These are phyloP conservation scores for Maniola jurtina DNA, from an alignment of 1,140 invertebrate genomes.

Conservation along the genomic window DNA sequence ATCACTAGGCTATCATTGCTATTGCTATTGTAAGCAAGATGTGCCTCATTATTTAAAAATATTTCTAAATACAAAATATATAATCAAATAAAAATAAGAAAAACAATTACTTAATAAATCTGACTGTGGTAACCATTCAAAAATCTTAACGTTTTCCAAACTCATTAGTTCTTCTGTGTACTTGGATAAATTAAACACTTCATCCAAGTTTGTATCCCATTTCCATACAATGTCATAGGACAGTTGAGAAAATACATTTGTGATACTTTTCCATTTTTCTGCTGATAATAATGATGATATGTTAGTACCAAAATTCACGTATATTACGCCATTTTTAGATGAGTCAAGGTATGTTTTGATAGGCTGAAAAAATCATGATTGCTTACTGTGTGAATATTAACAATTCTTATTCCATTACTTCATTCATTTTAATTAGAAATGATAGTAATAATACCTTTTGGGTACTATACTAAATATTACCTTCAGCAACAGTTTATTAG, in stretches of 20 bases:
- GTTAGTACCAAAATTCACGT: constrained; percentile 82
- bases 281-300: constrained; percentile 63
- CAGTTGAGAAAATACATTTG: constrained; percentile 64
- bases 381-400: not conserved
- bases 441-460: too few relatives aligned
- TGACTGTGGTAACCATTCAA: constrained; percentile 35
- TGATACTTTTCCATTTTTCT: constrained; percentile 59
- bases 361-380: constrained; percentile 45
- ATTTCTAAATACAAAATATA: not conserved
- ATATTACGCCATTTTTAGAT: constrained; percentile 79
- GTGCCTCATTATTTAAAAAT: not conserved
- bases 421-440: too few relatives aligned
- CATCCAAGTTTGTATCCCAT: too few relatives aligned
- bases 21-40: too few relatives aligned
- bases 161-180: constrained; percentile 49
- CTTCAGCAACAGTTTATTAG: constrained; percentile 45
- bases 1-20: too few relatives aligned
- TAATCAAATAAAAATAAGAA: not conserved
- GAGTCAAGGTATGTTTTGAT: constrained; percentile 78
- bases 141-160: constrained; percentile 65
- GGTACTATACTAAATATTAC: too few relatives aligned
- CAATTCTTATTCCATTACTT: too few relatives aligned
- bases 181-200: too few relatives aligned
- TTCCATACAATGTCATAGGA: constrained; percentile 77
- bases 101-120: constrained; percentile 31